Base-by-base conservation (phyloP, 2,113 vertebrate species). In the Sterna hirundo region DNA sequence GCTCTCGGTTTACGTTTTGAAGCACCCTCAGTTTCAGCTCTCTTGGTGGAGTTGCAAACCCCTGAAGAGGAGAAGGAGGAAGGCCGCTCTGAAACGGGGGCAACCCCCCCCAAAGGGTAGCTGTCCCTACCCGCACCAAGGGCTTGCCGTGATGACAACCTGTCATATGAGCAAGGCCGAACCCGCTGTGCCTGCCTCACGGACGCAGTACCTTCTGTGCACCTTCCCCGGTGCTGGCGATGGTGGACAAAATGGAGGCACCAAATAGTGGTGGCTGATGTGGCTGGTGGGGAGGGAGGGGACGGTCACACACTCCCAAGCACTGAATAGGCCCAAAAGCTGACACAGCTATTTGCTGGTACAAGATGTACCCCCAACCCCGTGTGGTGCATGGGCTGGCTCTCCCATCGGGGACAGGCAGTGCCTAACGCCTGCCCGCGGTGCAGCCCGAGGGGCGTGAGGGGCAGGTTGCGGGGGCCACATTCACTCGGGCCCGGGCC, bases 141-240 rank as follows among this genome's bases (percentile, higher is more conserved):
- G 55, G 9, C 14, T 32, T 38, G 61, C 86, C 7, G 0, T 9
- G 17, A 11, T 14, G 22, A 5, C 26, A 12, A 1, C 3, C 4
- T 11, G 3, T 21, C 8, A 11, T 1, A 13, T 4, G 13, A 29
- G 10, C 9, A 9, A 36, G 58, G 77, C 34, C 6, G 1, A 42
- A 4, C 40, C 26, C 3, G 1, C 38, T 3, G 49, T 5, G 66
- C 6, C 16, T 4, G n/a, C 34, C 44, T 30, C 18, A 3, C 7
- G 25, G 11, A 14, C 4, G 0, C 2, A 12, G 36, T 20, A 47
- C 47, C 23, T 9, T 0, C 5, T 9, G 5, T 5, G 4, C 40
- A 3, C 47, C 27, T 11, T 38, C n/a, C 10, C 19, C 0, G 9
- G 32, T 4, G 5, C 23, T 9, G 9, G 5, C 5, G 9, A 30